Conservation (phyloP, 2,797 vertebrate species). For the Toxotes lorentzi region DNA sequence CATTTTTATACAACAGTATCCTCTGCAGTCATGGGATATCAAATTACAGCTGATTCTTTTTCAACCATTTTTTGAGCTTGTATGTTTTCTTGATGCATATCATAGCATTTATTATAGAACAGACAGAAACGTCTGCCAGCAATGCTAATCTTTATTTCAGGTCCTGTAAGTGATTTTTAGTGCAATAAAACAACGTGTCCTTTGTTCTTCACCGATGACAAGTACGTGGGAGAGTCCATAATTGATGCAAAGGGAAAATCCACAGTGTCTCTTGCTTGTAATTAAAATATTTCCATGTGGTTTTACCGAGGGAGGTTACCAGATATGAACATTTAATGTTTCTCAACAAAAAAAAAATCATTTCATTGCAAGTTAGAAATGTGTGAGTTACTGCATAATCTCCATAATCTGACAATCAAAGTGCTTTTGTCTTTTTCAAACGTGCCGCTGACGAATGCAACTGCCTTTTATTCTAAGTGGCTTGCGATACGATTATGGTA, state of each 20-base stretch:
- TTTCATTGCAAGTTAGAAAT: conserved; percentile 65
- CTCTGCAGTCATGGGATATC: neutral
- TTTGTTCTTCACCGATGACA: conserved; percentile 57
- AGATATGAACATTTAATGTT: conserved; percentile 73
- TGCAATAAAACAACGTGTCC: conserved; percentile 44
- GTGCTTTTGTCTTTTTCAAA: conserved; percentile 58
- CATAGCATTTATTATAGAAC: neutral
- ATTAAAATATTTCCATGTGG: conserved; percentile 69
- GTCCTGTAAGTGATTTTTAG: conserved; percentile 21
- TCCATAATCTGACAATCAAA: conserved; percentile 71
- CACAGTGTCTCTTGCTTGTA: conserved; percentile 54
- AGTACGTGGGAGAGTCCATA: conserved; percentile 46
- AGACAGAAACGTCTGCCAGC: conserved; percentile 27
- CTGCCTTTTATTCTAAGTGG: conserved; percentile 33
- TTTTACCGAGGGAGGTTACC: conserved; percentile 67
- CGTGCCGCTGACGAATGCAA: conserved; percentile 41
- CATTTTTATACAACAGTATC: neutral
- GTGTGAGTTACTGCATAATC: conserved; percentile 66
- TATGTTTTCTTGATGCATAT: neutral
- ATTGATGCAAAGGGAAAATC: conserved; percentile 42
- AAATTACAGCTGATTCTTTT: neutral
- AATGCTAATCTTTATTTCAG: conserved; percentile 14
- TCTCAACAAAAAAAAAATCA: conserved; percentile 31
- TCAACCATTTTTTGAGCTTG: conserved; percentile 6
- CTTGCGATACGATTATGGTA: conserved; percentile 71